Percentiles rank a stretch among this genome's conserved stretches.
Evolutionary conservation across 2,888 invertebrate species (phyloP).

Genomic region (Leptinotarsa haldemani): DNA sequence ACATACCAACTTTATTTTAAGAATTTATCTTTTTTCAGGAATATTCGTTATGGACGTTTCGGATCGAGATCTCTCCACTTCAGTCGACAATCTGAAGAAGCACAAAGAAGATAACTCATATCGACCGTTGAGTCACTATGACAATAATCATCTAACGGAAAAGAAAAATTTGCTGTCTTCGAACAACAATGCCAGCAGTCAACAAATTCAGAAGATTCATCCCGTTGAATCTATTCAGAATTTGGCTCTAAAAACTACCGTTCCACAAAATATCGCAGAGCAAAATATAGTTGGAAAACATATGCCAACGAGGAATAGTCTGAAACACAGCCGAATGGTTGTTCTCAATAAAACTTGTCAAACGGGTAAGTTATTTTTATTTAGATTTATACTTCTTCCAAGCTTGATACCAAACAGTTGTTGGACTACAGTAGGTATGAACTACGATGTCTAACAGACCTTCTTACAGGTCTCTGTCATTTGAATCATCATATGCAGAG

Average conservation of each 20-base stretch:
- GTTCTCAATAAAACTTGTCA: conserved; percentile 72
- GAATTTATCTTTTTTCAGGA: neutral
- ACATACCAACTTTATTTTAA: neutral
- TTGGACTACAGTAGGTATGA: no score
- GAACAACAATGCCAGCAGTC: conserved; percentile 36
- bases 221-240: conserved; percentile 66
- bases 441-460: no score
- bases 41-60: conserved; percentile 3
- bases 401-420: no score
- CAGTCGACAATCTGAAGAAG: neutral
- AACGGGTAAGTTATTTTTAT: conserved; percentile 57
- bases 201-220: neutral
- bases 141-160: conserved; percentile 29
- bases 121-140: conserved; percentile 35
- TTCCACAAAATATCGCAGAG: conserved; percentile 76
- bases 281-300: conserved; percentile 74
- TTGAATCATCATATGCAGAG: no score
- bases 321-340: conserved; percentile 78
- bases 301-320: conserved; percentile 76
- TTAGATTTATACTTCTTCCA: neutral
- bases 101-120: neutral
- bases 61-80: conserved; percentile 1
- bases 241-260: conserved; percentile 72
- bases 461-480: no score
- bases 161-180: conserved; percentile 6